Conservation (phyloP, 2,113 vertebrate genomes). For the Alaudala cheleensis region DNA sequence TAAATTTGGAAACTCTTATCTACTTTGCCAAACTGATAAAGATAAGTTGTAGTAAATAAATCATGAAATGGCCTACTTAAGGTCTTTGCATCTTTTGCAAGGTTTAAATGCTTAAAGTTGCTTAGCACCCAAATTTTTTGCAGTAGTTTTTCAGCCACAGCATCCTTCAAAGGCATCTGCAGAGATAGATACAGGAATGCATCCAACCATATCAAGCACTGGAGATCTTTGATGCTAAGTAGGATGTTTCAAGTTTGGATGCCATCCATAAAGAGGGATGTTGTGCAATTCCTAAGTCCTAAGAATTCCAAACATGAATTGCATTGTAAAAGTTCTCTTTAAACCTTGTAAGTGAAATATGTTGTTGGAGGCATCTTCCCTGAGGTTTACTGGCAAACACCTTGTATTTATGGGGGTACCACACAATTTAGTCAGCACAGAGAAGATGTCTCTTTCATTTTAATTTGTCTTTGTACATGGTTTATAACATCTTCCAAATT, state of each 20-base stretch:
- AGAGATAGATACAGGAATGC: neutral
- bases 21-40: neutral
- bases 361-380: neutral
- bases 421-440: neutral
- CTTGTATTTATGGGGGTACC: neutral
- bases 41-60: neutral
- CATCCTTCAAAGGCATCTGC: neutral
- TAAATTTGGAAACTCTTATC: neutral
- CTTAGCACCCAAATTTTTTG: neutral
- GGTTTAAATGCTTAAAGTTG: neutral
- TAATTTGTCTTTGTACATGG: neutral
- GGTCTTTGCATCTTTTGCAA: neutral
- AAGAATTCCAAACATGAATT: neutral
- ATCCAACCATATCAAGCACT: neutral
- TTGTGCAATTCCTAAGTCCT: neutral
- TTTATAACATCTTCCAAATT: neutral
- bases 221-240: neutral
- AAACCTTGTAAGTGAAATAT: neutral
- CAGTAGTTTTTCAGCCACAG: neutral
- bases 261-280: neutral
- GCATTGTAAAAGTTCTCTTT: neutral
- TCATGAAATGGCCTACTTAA: neutral
- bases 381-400: neutral
- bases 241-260: neutral
- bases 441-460: neutral